Evolutionary conservation across 2,888 invertebrate species (phyloP), one percentile per base, ranked within the genome.

Genomic region (Hanleya hanleyi): DNA sequence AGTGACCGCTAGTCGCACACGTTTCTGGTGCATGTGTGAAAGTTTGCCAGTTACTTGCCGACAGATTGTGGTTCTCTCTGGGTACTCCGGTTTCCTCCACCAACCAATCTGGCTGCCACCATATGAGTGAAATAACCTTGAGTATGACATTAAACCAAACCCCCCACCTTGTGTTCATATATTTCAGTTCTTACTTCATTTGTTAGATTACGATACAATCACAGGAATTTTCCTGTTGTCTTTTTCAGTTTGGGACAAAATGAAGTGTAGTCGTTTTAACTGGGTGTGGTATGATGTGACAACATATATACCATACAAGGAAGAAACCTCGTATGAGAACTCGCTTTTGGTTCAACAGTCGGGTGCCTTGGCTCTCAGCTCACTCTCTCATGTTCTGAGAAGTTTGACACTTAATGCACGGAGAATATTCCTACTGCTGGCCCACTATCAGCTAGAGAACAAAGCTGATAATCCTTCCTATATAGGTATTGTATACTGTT

Each of bases 271-370:
- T 83, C 94, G 95, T 84, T 96, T 95, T 83, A 96, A 96, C 86
- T 98, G 96, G 91, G 93, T 95, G 2, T 97, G 97, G 96, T 95
- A 95, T 93, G 96, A 98, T 88, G 94, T 94, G 2, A 96, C 97
- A 0, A 96, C 96, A 0, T 95, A 95, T 90, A 88, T 94, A 75
- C 94, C 96, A 0, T 98, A 98, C 87, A 91, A 92, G 0, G 94
- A 95, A 81, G 98, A 98, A 77, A 90, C 89, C 7, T 87, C 89
- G 0, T 90, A 89, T 50, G 90, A 97, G 90, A 95, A 94, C 87
- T 96, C 96, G 0, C 91, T 97, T 77, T 92, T 97, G 91, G 94
- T 96, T 0, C 95, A 96, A 83, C 94, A 95, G 78, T 94, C 95
- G 33, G 89, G 89, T 4, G 84, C 84, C 0, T 85, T 91, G 65